Base-by-base conservation (phyloP, 2,888 invertebrate species). In the Lathronympha strigana region DNA sequence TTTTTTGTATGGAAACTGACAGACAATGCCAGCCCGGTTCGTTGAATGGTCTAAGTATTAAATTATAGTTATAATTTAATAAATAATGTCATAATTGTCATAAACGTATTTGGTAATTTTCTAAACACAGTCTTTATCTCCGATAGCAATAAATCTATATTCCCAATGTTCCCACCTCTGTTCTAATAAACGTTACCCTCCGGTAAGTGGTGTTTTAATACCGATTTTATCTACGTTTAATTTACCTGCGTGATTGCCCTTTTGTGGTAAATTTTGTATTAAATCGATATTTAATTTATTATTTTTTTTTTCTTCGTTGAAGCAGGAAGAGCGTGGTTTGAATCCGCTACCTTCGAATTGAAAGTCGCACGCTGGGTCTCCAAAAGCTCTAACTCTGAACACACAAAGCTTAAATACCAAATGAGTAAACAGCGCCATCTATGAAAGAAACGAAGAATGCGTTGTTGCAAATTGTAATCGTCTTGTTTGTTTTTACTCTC, bases 161-260 rank as follows among this genome's bases (percentile, higher is more conserved):
- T 54, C 31, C 45, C 45, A 28, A n/a, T n/a, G n/a, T n/a, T n/a
- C n/a, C n/a, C 11, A 54, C 47, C 25, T 17, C 63, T 38, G 47
- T 25, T 43, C 19, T 11, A 33, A 43, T 47, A 31, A 63, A n/a
- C 36, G 19, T 31, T 23, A 54, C 62, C 61, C 53, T 47, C 25
- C 36, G 54, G 45, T 53, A 63, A 63, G 38, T 63, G 63, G 55
- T 63, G 62, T 53, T 63, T n/a, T 55, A 55, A 63, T 63, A 55
- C 54, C 28, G 63, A 63, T 63, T 21, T 49, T 63, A 63, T 63
- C 63, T 49, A 13, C 21, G 63, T 47, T 63, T 63, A 63, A 63
- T 63, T 63, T 49, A 54, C 55, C 25, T 28, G 36, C 28, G 25
- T 54, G 15, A 61, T 61, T 61, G 33, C 31, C 63, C 38, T 47